These are phyloP conservation scores for Malurus melanocephalus DNA, from an alignment of 2,113 vertebrate species.

Conservation along the genomic window DNA sequence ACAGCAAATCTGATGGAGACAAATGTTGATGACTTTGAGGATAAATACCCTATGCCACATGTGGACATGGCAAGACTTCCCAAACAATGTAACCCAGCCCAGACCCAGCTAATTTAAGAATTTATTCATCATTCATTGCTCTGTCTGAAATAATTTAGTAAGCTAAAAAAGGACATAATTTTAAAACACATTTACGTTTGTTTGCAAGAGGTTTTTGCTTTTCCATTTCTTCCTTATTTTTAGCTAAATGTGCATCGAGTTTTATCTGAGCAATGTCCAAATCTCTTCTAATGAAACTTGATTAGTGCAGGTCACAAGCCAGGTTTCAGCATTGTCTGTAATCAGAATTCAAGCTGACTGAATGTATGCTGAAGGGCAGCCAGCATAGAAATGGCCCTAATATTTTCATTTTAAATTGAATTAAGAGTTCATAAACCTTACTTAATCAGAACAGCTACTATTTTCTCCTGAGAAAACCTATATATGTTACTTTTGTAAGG, in stretches of 20 bases:
- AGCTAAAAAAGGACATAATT: neutral
- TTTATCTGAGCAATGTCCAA: neutral
- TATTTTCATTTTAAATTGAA: constrained; percentile 22
- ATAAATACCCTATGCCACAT: neutral
- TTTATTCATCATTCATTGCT: neutral
- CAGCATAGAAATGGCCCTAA: neutral
- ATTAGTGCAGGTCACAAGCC: neutral
- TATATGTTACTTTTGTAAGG: neutral
- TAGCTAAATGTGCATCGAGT: neutral
- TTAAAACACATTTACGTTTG: neutral
- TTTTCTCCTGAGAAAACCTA: constrained; percentile 16
- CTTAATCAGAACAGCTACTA: neutral
- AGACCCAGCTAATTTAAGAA: neutral
- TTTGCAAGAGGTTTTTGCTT: neutral
- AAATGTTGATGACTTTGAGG: neutral
- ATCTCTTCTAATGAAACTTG: neutral
- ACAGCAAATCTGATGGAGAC: neutral
- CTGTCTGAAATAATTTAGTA: neutral
- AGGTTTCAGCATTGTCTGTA: neutral
- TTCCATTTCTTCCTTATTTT: neutral
- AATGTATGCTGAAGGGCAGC: neutral
- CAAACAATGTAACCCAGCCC: neutral
- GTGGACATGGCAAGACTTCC: neutral
- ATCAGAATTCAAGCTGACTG: constrained; percentile 9
- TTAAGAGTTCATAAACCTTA: neutral